Evolutionary conservation across 2,797 vertebrate genomes (phyloP), one percentile per base, ranked within the genome.

Genomic region (Molossus molossus): DNA sequence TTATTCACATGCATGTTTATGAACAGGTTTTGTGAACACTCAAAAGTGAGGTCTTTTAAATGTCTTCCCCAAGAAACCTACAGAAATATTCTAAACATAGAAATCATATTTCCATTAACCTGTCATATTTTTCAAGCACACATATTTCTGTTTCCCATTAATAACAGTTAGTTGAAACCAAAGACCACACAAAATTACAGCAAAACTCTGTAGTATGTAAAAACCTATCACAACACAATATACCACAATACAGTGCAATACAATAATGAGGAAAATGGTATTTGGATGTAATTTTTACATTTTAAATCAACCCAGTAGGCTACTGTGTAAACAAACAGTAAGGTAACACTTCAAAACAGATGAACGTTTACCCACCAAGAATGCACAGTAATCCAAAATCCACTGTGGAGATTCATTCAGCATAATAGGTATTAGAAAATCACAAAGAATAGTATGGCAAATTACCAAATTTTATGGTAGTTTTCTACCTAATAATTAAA

Each of bases 301-400:
- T 97, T 98, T 98, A 98, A 98, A 98, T 98, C 95, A 98, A 98
- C 97, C 97, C 97, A 97, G 97, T 94, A 98, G 96, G 98, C 97
- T 98, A 98, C 92, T 97, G 98, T 98, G 98, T 99, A 99, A 99
- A 99, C 98, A 98, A 98, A 98, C 97, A 98, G 98, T 98, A 99
- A 98, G 97, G 98, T 98, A 99, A 99, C 98, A 99, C 98, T 99
- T 99, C 98, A 98, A 98, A 98, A 97, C 96, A 98, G 98, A 98
- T 94, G 27, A 98, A 98, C 97, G 98, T 98, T 98, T 98, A 98
- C 98, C 98, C 98, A 98, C 97, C 97, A 98, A 98, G 97, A 98
- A 98, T 98, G 98, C 98, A 98, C 97, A 98, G 97, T 98, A 98
- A 98, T 98, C 98, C 97, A 98, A 94, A 98, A 97, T 98, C 97